Evolutionary conservation across 2,888 invertebrate species (phyloP), one percentile per base, ranked within the genome.

Genomic region (Nipponacmea schrenckii): DNA sequence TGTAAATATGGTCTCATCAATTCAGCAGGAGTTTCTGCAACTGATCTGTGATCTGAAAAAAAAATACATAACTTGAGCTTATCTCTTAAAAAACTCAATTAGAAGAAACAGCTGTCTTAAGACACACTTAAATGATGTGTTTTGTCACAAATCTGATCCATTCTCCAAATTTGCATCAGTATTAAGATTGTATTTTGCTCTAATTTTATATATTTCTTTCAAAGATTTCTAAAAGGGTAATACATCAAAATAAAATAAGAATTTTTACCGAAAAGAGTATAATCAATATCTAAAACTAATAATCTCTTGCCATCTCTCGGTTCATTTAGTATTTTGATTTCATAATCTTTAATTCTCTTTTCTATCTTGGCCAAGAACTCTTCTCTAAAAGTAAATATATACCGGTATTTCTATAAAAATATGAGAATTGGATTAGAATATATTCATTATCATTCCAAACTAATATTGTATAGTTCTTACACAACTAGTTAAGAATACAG

Each of bases 1-100:
- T 98, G 98, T 45, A 98, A 92, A 88, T 93, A 97, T 0, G 98
- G 98, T 74, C 98, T 91, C 97, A 97, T 98, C 69, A 98, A 89
- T 89, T 98, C 96, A 24, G 92, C 91, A 0, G 94, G 94, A 77
- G 93, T 93, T 89, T 97, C 96, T 0, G 97, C 98, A 0, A 94
- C 92, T 45, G 97, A 97, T 89, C 94, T 93, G 88, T 98, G 97
- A 90, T 98, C 90, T 90, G 77, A 8, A 79, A 78, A 67, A 20
- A 56, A 24, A 48, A 15, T 63, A 17, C 17, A 31, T 50, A 1
- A 65, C 24, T 17, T 44, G 24, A 66, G 27, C 64, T 64, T 17
- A 44, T 5, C 14, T 44, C 39, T 17, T 20, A 65, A 17, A 7
- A 20, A 31, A 39, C 5, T 24, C 17, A 62, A n/a, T 2, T 5